Base-by-base conservation (phyloP, 2,113 vertebrate genomes). In the Felis chaus region DNA sequence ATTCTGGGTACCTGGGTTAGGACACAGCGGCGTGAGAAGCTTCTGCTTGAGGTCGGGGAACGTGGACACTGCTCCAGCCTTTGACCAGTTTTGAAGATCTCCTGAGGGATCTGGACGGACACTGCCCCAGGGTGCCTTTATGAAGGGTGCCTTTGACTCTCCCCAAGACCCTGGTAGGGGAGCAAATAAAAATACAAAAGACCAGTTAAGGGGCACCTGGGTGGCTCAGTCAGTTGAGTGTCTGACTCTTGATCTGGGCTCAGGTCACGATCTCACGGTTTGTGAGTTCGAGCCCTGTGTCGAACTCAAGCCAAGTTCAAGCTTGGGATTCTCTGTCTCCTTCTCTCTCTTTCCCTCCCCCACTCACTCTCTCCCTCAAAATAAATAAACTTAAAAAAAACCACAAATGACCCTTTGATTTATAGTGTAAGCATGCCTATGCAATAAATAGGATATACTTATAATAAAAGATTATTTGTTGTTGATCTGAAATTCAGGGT, bases 1-100 rank as follows among this genome's bases (percentile, higher is more conserved):
- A 21, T 41, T 48, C 19, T 66, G 25, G 19, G 36, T 39, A 48
- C 50, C 23, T 23, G 23, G 11, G 50, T 36, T 14, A 50, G 90
- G 71, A 66, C 53, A 31, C 16, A 11, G 23, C 6, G 53, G 45
- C 41, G n/a, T 6, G 25, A 11, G 36, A 76, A 78, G 31, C 50
- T 63, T 39, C 16, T 76, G 50, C 87, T 69, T 4, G 11, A 33
- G 15, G 9, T 0, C 48, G 39, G 1, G 9, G n/a, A 19, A 18
- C 0, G 4, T 36, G 29, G 36, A 19, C 1, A 10, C 15, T 18
- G 6, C 53, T 53, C 27, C 5, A 29, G 41, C n/a, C 41, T 73
- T n/a, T 39, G 41, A 19, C 41, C 7, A 39, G 27, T 15, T 45
- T 36, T 3, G 25, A 25, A 78, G 27, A 71, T 85, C 66, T 31